Percentiles rank a stretch among this genome's conserved stretches.
phyloP scores from a whole-genome alignment of 2,113 vertebrate species.

The Elephantulus edwardii region DNA sequence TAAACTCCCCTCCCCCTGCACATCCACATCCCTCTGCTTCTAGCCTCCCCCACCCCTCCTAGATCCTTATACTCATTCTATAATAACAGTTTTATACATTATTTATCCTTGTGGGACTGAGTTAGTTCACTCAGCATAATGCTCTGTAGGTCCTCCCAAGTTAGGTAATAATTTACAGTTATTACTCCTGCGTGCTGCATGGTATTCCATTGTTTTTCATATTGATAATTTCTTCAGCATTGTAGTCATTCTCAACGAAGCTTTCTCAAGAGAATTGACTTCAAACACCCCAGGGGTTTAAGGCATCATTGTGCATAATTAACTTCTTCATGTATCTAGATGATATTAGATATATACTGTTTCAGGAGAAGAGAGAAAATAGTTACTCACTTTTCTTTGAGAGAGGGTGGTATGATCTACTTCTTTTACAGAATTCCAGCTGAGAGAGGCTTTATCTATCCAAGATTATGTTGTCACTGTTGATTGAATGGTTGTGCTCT shows the following conservation, averaged over 20 bases:
- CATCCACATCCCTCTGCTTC: no score
- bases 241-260: not conserved
- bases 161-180: no score
- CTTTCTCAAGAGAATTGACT: constrained; percentile 29
- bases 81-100: no score
- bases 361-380: not conserved
- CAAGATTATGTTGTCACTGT: not conserved
- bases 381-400: constrained; percentile 13
- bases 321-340: constrained; percentile 11
- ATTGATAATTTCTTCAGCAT: not conserved
- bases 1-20: no score
- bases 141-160: no score
- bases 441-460: not conserved
- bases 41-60: no score
- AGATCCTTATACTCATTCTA: no score
- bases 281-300: not conserved
- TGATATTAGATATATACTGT: not conserved
- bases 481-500: not conserved
- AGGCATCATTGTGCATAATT: not conserved
- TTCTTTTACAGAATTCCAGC: not conserved
- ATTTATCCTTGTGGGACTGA: no score
- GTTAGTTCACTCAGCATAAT: no score
- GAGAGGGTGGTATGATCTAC: not conserved
- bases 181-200: no score
- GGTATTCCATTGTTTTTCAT: not conserved